Conservation (phyloP, 1,140 invertebrate genomes). For the Neomicropteryx cornuta region DNA sequence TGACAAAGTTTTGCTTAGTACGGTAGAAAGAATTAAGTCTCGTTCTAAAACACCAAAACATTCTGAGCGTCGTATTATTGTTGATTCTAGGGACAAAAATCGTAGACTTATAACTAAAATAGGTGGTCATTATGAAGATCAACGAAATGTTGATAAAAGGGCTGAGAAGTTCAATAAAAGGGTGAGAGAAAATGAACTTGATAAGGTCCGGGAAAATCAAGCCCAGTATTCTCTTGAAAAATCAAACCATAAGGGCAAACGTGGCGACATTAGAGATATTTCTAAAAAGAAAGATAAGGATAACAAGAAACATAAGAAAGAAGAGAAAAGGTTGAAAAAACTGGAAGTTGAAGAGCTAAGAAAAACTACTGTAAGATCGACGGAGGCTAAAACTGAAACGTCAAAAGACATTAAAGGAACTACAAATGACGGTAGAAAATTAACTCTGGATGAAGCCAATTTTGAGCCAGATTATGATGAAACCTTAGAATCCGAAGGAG, state of each 20-base stretch:
- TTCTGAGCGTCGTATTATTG: constrained; percentile 43
- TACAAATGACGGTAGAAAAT: constrained; percentile 46
- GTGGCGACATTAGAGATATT: constrained; percentile 22
- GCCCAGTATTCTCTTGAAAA: too few relatives aligned
- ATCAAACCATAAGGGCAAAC: constrained; percentile 17
- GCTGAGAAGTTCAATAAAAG: constrained; percentile 10
- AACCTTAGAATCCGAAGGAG: constrained; percentile 34
- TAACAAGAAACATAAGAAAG: constrained; percentile 37
- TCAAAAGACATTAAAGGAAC: constrained; percentile 12
- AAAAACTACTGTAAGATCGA: constrained; percentile 3
- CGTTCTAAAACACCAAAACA: constrained; percentile 34
- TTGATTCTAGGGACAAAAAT: constrained; percentile 40
- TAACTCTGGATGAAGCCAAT: constrained; percentile 55
- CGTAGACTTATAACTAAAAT: constrained; percentile 18
- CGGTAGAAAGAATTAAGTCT: constrained; percentile 36
- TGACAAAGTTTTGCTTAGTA: constrained; percentile 35
- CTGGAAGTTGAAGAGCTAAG: too few relatives aligned
- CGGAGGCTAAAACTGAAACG: constrained; percentile 9
- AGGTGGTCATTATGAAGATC: constrained; percentile 5
- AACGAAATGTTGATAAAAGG: constrained; percentile 15
- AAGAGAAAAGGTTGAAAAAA: too few relatives aligned
- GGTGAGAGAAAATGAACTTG: too few relatives aligned
- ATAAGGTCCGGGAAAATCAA: too few relatives aligned
- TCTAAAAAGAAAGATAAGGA: constrained; percentile 33
- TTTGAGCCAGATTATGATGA: constrained; percentile 66